A percentile compares a stretch with the other conserved stretches of the same genome.
phyloP scores from a whole-genome alignment of 2,888 invertebrate species.

The Leptinotarsa rubiginosa region DNA sequence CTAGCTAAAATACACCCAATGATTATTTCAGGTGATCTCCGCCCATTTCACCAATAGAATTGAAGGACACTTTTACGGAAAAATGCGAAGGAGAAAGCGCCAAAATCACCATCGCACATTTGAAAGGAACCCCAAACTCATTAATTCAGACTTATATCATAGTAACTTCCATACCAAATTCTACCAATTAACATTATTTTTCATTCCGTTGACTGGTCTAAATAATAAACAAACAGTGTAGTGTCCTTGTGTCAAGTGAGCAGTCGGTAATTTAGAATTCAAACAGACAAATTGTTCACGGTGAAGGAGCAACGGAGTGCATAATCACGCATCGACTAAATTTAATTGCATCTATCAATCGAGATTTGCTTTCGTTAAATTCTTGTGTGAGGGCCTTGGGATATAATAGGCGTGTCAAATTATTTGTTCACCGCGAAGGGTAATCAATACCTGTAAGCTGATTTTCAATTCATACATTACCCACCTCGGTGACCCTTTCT shows the following conservation, averaged over 20 bases:
- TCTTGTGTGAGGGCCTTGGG: conserved; percentile 19
- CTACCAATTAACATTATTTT: background rate
- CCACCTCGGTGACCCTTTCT: background rate
- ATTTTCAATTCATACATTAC: background rate
- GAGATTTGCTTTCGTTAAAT: conserved; percentile 30
- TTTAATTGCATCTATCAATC: conserved; percentile 37
- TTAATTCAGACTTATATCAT: background rate
- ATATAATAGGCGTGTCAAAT: conserved; percentile 20
- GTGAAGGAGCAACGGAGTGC: conserved; percentile 33
- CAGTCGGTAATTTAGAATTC: conserved; percentile 29
- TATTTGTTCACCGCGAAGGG: conserved; percentile 6
- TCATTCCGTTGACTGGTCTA: conserved; percentile 7
- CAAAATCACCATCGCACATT: no score
- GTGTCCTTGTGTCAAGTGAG: conserved; percentile 34
- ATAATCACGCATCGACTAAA: conserved; percentile 35
- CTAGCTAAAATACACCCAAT: no score
- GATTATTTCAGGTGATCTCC: no score
- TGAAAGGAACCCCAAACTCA: background rate
- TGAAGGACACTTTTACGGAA: no score
- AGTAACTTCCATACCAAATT: background rate
- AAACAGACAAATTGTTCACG: conserved; percentile 37
- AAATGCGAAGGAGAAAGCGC: no score
- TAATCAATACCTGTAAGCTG: conserved; percentile 11
- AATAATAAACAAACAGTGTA: conserved; percentile 13
- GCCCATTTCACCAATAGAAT: no score